Conservation (phyloP, 2,888 invertebrate species). For the Chamaedrilus cognettii region DNA sequence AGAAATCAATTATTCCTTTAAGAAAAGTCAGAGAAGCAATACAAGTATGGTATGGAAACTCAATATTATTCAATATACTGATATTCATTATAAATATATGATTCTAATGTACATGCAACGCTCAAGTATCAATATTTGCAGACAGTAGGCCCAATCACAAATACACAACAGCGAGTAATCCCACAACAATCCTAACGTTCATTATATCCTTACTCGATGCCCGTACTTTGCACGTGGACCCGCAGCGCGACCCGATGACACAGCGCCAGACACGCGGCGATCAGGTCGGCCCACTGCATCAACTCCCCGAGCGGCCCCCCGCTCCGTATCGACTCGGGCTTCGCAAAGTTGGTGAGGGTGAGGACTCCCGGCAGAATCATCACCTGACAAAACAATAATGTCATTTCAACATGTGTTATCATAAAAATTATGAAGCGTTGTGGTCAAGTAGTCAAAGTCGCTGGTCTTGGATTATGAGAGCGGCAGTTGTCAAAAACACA, state of each 20-base stretch:
- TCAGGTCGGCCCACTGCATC: conserved; percentile 30
- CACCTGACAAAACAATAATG: conserved; percentile 11
- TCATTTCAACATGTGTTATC: neutral
- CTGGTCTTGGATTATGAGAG: too few relatives aligned
- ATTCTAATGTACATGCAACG: too few relatives aligned
- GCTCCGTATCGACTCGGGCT: conserved; percentile 5
- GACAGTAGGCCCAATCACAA: too few relatives aligned
- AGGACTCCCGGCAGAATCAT: conserved; percentile 26
- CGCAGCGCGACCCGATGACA: conserved; percentile 26
- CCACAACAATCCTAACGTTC: too few relatives aligned
- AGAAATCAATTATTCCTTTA: too few relatives aligned
- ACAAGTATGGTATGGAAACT: too few relatives aligned
- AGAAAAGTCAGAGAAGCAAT: too few relatives aligned
- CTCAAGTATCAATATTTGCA: too few relatives aligned
- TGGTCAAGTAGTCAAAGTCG: too few relatives aligned
- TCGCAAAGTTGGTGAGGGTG: conserved; percentile 24
- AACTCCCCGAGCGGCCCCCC: conserved; percentile 31
- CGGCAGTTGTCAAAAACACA: too few relatives aligned
- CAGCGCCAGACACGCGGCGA: conserved; percentile 20
- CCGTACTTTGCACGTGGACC: conserved; percentile 15
- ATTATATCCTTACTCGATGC: conserved; percentile 11
- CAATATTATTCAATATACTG: neutral
- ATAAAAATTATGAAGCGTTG: neutral
- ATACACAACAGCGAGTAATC: too few relatives aligned
- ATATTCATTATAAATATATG: too few relatives aligned